A percentile compares a stretch with the other conserved stretches of the same genome.
These are phyloP conservation scores for Sula dactylatra DNA, from an alignment of 2,113 vertebrate species.

Conservation along the genomic window DNA sequence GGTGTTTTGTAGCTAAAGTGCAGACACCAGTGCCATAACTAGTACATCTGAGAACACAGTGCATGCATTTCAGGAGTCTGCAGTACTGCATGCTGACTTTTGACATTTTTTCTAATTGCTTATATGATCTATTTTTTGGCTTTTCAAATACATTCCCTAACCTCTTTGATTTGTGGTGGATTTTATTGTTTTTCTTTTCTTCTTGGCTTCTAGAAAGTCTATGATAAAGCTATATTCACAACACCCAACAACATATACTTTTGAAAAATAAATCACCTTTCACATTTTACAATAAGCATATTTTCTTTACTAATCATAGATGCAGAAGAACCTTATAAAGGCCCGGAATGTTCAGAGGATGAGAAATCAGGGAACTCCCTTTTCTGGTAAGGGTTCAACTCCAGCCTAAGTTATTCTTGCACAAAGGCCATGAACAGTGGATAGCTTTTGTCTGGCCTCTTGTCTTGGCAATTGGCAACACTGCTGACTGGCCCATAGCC, in stretches of 20 bases:
- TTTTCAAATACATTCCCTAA: neutral
- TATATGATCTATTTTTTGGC: neutral
- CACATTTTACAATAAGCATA: neutral
- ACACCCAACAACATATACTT: neutral
- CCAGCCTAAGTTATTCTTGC: neutral
- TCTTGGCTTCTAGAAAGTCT: neutral
- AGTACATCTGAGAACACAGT: neutral
- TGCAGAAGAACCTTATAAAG: neutral
- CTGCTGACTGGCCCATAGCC: neutral
- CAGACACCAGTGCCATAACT: neutral
- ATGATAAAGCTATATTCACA: neutral
- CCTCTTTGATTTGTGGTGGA: neutral
- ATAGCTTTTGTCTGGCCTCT: neutral
- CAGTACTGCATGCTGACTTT: neutral
- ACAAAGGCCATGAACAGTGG: neutral
- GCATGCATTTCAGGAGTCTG: neutral
- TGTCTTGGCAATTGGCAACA: neutral
- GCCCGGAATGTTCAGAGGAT: neutral
- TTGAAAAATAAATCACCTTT: neutral
- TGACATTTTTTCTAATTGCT: neutral
- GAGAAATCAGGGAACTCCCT: neutral
- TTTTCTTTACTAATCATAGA: neutral
- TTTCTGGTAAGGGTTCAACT: neutral
- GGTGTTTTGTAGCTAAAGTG: neutral
- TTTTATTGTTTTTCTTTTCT: neutral